These are phyloP conservation scores for Pecten maximus DNA, from an alignment of 2,888 invertebrate species.

Conservation along the genomic window DNA sequence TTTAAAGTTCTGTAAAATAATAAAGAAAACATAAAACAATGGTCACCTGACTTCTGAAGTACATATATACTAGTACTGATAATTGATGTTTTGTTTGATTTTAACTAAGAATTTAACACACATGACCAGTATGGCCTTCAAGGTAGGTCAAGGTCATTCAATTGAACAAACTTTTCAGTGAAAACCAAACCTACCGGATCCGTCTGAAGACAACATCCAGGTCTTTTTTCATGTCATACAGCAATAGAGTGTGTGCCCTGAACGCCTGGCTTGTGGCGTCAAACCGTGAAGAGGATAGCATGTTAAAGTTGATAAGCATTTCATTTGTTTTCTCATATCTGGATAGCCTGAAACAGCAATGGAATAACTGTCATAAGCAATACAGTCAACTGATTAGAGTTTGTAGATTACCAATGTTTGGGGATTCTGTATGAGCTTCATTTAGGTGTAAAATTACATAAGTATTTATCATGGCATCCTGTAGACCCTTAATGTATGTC, in stretches of 20 bases:
- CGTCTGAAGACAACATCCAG: constrained; percentile 96
- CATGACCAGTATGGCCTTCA: too few species aligned
- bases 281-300: constrained; percentile 93
- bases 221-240: constrained; percentile 96
- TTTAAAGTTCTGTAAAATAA: constrained; percentile 64
- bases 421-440: too few species aligned
- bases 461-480: too few species aligned
- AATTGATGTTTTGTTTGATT: too few species aligned
- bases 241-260: constrained; percentile 92
- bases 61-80: too few species aligned
- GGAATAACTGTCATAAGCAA: constrained; percentile 18
- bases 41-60: not conserved
- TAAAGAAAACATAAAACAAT: not conserved
- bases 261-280: constrained; percentile 94
- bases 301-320: constrained; percentile 98
- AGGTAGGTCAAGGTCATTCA: too few species aligned
- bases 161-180: too few species aligned
- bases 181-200: constrained; percentile 85
- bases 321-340: constrained; percentile 99
- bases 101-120: too few species aligned
- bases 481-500: too few species aligned
- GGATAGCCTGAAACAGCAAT: constrained; percentile 86
- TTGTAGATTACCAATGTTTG: too few species aligned
- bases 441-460: too few species aligned
- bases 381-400: too few species aligned